Base-by-base conservation (phyloP, 2,113 vertebrate species). In the Marmota flaviventris region DNA sequence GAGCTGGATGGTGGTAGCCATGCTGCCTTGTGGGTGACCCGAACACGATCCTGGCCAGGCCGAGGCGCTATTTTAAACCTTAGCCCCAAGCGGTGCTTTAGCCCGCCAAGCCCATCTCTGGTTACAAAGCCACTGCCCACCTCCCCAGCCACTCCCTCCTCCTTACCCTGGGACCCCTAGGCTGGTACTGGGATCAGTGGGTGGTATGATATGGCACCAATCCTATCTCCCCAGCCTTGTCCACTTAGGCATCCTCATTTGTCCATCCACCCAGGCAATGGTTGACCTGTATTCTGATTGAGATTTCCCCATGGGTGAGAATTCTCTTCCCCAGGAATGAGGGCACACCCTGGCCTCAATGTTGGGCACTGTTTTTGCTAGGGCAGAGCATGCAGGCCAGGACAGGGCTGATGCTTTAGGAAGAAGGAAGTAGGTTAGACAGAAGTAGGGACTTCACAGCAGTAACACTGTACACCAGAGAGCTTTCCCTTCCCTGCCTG, bases 51-150 rank as follows among this genome's bases (percentile, higher is more conserved):
- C 83, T 24, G 78, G 85, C 92, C 97, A 96, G 92, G 72, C 89
- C 25, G 37, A 97, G 91, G 94, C 56, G 3, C 95, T 97, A 96
- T 97, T 97, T 97, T 96, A 97, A 97, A 97, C 94, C 37, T 91
- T 75, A 94, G 83, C 63, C 82, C 89, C 93, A 97, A 95, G 70
- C 84, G 93, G 93, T 91, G 22, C 39, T 69, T 93, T 88, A 70
- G 73, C 70, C 53, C 0, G 45, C 91, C 76, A 91, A 58, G 83
- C 56, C 51, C 63, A 84, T 98, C 94, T 97, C 96, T 95, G 86
- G 89, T 97, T 97, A 97, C 96, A 92, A 96, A 95, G 89, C 63
- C 85, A 78, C 77, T 93, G 88, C 91, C 87, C 95, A 94, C 76
- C 81, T 85, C 65, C 20, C 63, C 29, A 48, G 70, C 25, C 48